These are phyloP conservation scores for Euschistus heros DNA, from an alignment of 1,140 invertebrate species.

Conservation along the genomic window DNA sequence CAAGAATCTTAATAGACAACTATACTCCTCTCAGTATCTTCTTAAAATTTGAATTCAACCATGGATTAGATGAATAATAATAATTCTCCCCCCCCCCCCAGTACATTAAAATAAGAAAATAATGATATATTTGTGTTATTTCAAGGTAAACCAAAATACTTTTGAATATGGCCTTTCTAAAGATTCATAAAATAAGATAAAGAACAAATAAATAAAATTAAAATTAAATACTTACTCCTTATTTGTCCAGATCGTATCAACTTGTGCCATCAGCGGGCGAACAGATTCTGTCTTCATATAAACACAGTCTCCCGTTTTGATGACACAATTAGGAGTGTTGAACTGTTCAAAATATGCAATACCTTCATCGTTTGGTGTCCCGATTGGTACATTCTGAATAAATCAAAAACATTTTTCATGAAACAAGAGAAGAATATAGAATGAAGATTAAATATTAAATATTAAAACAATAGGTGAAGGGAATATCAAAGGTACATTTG, in stretches of 20 bases:
- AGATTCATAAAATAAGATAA: neutral
- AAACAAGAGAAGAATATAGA: neutral
- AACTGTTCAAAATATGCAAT: slow-evolving; percentile 87
- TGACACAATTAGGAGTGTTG: slow-evolving; percentile 66
- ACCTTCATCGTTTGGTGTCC: slow-evolving; percentile 55
- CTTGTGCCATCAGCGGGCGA: slow-evolving; percentile 80
- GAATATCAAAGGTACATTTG: too few relatives aligned
- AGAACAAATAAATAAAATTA: neutral
- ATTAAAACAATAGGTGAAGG: too few relatives aligned
- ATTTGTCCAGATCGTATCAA: slow-evolving; percentile 88
- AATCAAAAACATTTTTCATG: slow-evolving; percentile 1
- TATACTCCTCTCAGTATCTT: too few relatives aligned
- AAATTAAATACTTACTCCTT: slow-evolving; percentile 51
- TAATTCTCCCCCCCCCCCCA: too few relatives aligned
- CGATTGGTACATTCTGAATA: slow-evolving; percentile 58
- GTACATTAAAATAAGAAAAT: too few relatives aligned
- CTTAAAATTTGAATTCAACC: too few relatives aligned
- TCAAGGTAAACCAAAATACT: slow-evolving; percentile 11
- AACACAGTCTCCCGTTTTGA: slow-evolving; percentile 88
- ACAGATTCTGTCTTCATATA: slow-evolving; percentile 62
- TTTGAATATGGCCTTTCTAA: too few relatives aligned
- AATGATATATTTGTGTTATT: too few relatives aligned
- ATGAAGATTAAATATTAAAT: neutral
- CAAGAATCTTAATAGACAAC: too few relatives aligned
- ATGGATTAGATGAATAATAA: too few relatives aligned